Conservation (phyloP, 2,113 vertebrate species). For the Micromys minutus region DNA sequence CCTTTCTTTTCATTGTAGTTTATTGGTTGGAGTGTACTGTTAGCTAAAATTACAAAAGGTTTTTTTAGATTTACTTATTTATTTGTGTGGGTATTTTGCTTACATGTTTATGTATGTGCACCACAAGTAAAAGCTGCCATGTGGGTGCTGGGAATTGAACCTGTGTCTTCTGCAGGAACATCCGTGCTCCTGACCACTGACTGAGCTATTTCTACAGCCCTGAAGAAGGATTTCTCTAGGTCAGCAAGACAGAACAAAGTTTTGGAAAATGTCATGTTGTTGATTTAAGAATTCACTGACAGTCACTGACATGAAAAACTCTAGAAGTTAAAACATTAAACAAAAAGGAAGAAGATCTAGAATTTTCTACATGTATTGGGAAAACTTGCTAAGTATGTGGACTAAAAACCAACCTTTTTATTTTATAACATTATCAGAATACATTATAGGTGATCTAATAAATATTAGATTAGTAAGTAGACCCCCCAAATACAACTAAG, state of each 20-base stretch:
- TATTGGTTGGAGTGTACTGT: neutral
- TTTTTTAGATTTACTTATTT: too few relatives aligned
- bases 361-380: slow-evolving; percentile 16
- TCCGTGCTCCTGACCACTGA: too few relatives aligned
- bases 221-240: neutral
- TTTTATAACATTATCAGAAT: slow-evolving; percentile 8
- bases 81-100: too few relatives aligned
- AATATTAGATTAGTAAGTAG: slow-evolving; percentile 3
- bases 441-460: slow-evolving; percentile 8
- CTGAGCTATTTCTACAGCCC: too few relatives aligned
- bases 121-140: too few relatives aligned
- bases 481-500: neutral
- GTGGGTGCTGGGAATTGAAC: too few relatives aligned
- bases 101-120: too few relatives aligned
- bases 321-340: neutral
- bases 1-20: neutral
- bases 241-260: slow-evolving; percentile 13
- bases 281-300: slow-evolving; percentile 10
- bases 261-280: slow-evolving; percentile 15
- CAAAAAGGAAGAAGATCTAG: neutral
- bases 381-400: slow-evolving; percentile 45
- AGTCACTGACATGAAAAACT: slow-evolving; percentile 15
- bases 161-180: too few relatives aligned
- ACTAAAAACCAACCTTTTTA: neutral
- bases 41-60: neutral